Evolutionary conservation across 2,113 vertebrate genomes (phyloP), one percentile per base, ranked within the genome.

Genomic region (Barnardius zonarius): DNA sequence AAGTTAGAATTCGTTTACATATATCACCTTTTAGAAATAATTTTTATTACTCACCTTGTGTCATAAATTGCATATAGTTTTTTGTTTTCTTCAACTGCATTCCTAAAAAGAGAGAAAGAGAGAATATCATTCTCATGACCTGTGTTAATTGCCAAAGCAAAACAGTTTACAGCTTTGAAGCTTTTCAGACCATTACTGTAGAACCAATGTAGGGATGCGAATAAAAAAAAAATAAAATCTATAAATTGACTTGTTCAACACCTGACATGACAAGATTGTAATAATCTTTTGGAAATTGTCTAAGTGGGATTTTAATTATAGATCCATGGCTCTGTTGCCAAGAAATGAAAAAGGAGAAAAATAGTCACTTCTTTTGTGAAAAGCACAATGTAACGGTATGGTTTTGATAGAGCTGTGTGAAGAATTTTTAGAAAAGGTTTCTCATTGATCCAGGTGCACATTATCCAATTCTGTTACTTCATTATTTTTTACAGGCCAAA

Each of bases 61-160:
- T 99, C 99, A 91, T 99, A 99, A 97, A 99, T 98, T 79, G 98
- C 98, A 79, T 98, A 99, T n/a, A 99, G 96, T 96, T 98, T 99
- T 94, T 99, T 99, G 97, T 99, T 99, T 96, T 99, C 99, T 93
- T 99, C 98, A 73, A 98, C 98, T 49, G 99, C 99, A 62, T 99
- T 99, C 99, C 99, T 99, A 97, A 66, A 97, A 98, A 98, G 97
- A 81, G 97, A 97, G 86, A 97, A 59, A 91, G 39, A 97, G 61
- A 97, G 27, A 80, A 51, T 91, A 82, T 96, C 30, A 95, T 74
- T 91, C 80, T 9, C 24, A 64, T 68, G 48, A 7, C 30, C 72
- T 35, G 15, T 64, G 35, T 70, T 33, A 28, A 16, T 33, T 67
- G 55, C 24, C 87, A 70, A 83, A 82, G 48, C 18, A 83, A 70